Conservation (phyloP, 2,797 vertebrate genomes). For the Leucoraja ocellata region DNA sequence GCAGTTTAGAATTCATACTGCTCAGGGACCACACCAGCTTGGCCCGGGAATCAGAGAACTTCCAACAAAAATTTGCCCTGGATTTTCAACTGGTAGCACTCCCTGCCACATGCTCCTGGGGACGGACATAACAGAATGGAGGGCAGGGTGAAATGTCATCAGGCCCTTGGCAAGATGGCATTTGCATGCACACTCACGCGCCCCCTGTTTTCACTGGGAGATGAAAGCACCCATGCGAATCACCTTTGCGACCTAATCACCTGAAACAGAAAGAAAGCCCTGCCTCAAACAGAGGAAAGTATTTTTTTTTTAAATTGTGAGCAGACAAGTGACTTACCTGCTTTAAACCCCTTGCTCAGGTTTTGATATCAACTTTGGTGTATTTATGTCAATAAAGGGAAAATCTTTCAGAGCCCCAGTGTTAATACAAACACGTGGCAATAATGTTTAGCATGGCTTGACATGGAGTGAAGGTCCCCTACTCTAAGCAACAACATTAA, state of each 20-base stretch:
- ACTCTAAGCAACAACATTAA: not conserved
- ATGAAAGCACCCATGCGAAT: conserved; percentile 18
- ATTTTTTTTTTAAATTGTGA: no score
- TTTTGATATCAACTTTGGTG: not conserved
- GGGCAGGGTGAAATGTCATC: conserved; percentile 35
- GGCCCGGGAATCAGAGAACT: not conserved
- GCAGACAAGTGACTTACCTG: conserved; percentile 24
- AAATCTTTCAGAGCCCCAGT: not conserved
- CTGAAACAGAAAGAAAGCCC: conserved; percentile 36
- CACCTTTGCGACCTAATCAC: conserved; percentile 37
- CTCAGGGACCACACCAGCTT: not conserved
- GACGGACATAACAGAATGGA: conserved; percentile 5
- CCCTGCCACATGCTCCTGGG: conserved; percentile 24
- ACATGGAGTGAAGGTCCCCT: not conserved
- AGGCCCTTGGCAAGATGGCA: conserved; percentile 29
- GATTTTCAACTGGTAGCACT: not conserved
- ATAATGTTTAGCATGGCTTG: no score
- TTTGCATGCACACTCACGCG: conserved; percentile 38
- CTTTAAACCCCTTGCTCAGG: not conserved
- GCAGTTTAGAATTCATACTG: not conserved
- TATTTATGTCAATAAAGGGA: not conserved
- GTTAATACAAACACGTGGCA: no score
- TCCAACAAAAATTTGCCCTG: not conserved
- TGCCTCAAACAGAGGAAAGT: conserved; percentile 22
- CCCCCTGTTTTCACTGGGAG: conserved; percentile 35